Conservation (phyloP, 2,888 invertebrate genomes). For the Gymnosoma rotundatum region DNA sequence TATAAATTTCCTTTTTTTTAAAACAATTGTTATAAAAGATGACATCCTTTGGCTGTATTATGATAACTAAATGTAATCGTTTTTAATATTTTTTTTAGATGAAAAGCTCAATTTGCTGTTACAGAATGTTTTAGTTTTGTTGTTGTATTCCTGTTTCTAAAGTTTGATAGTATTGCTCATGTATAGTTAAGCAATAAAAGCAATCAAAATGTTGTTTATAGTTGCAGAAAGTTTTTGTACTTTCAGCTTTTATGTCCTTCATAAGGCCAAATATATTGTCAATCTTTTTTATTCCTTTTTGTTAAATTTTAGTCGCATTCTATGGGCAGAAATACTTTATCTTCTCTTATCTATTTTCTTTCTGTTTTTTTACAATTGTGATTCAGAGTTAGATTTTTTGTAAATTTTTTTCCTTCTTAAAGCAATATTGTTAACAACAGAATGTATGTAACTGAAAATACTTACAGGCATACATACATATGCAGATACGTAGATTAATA, state of each 20-base stretch:
- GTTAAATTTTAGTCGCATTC: conserved; percentile 46
- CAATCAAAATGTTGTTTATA: conserved; percentile 49
- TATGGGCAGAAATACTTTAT: neutral
- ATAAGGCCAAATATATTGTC: neutral
- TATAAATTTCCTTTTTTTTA: conserved; percentile 19
- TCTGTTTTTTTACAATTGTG: conserved; percentile 18
- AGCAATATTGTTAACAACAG: conserved; percentile 32
- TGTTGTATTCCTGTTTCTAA: conserved; percentile 23
- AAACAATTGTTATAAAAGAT: conserved; percentile 31
- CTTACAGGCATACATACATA: too few relatives aligned
- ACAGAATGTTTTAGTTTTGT: neutral
- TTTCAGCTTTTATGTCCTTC: neutral
- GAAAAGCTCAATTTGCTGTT: neutral
- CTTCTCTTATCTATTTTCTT: conserved; percentile 5
- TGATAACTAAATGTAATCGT: neutral
- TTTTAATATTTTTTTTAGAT: conserved; percentile 47
- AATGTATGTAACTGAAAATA: conserved; percentile 22
- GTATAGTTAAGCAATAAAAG: conserved; percentile 47
- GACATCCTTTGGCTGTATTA: neutral
- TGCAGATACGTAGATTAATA: too few relatives aligned
- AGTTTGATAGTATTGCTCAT: conserved; percentile 50
- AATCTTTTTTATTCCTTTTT: conserved; percentile 2
- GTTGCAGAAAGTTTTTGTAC: conserved; percentile 36
- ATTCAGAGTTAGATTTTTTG: conserved; percentile 34
- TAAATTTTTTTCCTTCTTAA: conserved; percentile 3